A percentile compares a stretch with the other conserved stretches of the same genome.
Conservation (phyloP, 2,797 vertebrate species). For the Sternarchorhynchus goeldii region DNA sequence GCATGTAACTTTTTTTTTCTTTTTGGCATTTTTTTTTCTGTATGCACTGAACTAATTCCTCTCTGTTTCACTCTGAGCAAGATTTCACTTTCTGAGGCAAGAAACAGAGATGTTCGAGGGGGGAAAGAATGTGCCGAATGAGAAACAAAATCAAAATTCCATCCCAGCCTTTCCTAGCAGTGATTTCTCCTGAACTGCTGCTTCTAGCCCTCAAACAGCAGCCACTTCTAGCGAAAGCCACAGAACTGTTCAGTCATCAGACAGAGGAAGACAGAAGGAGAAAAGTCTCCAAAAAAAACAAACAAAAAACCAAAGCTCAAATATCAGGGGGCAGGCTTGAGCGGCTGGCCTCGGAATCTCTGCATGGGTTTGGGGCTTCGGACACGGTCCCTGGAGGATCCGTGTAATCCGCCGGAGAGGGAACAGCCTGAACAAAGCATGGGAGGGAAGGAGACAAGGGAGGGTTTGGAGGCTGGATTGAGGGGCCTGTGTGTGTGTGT, state of each 20-base stretch:
- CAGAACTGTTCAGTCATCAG: constrained; percentile 52
- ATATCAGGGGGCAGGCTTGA: constrained; percentile 59
- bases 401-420: constrained; percentile 32
- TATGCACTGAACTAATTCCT: constrained; percentile 1
- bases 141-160: constrained; percentile 59
- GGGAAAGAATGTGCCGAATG: background rate
- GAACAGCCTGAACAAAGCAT: constrained; percentile 32
- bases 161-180: constrained; percentile 47
- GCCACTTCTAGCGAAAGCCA: constrained; percentile 21
- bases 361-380: constrained; percentile 23
- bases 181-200: constrained; percentile 51
- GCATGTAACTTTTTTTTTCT: constrained; percentile 6
- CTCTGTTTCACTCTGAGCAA: constrained; percentile 40
- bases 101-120: constrained; percentile 10
- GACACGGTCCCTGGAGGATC: too few species aligned
- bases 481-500: constrained; percentile 32
- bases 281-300: constrained; percentile 18
- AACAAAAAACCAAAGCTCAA: too few species aligned
- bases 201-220: constrained; percentile 27
- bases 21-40: background rate
- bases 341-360: constrained; percentile 64
- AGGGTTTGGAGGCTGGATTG: constrained; percentile 57
- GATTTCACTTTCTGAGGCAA: constrained; percentile 13
- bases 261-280: constrained; percentile 35
- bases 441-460: background rate